Percentiles rank a stretch among this genome's conserved stretches.
These are phyloP conservation scores for Eudasyphora cyanicolor DNA, from an alignment of 2,888 invertebrate species.

Conservation along the genomic window DNA sequence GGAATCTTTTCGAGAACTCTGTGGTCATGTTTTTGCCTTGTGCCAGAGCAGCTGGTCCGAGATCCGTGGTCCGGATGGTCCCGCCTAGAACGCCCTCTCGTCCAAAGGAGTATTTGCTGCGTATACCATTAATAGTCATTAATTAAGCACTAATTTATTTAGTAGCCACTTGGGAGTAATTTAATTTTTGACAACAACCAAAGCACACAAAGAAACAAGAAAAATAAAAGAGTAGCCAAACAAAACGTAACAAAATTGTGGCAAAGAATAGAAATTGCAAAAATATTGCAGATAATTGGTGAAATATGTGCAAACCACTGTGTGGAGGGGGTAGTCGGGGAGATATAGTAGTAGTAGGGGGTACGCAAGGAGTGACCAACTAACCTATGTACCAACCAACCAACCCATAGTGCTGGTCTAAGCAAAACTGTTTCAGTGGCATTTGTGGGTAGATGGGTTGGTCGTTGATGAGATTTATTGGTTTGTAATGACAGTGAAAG, in stretches of 20 bases:
- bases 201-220: conserved; percentile 29
- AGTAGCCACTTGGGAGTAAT: conserved; percentile 68
- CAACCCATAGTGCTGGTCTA: not conserved
- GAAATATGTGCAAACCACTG: not conserved
- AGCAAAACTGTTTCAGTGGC: not conserved
- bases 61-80: not conserved
- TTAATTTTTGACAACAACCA: conserved; percentile 64
- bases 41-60: not conserved
- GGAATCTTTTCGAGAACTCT: not conserved
- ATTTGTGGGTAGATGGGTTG: not conserved
- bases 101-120: conserved; percentile 47
- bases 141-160: conserved; percentile 69
- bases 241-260: conserved; percentile 22
- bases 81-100: not conserved
- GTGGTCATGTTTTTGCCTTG: not conserved
- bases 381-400: no score
- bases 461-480: conserved; percentile 34
- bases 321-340: not conserved
- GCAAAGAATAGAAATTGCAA: conserved; percentile 30
- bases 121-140: conserved; percentile 67
- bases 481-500: conserved; percentile 34
- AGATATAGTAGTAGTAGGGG: no score
- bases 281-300: conserved; percentile 44
- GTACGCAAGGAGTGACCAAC: no score
- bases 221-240: not conserved